A percentile compares a stretch with the other conserved stretches of the same genome.
Evolutionary conservation across 2,888 invertebrate species (phyloP).

Genomic region (Actias luna): DNA sequence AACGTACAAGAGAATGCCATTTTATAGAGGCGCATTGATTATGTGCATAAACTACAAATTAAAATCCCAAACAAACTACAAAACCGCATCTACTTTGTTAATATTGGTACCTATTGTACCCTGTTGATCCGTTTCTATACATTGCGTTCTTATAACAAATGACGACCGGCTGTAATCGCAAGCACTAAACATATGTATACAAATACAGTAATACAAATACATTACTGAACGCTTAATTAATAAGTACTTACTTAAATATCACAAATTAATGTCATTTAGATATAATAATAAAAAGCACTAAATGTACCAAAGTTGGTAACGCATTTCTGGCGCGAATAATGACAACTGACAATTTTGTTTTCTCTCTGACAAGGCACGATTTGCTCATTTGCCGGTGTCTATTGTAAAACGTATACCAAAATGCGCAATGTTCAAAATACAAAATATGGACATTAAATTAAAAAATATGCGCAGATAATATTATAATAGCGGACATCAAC

Average conservation of each 20-base stretch:
- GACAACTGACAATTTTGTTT: conserved; percentile 29
- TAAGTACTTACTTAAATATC: neutral
- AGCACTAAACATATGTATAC: neutral
- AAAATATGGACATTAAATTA: too few relatives aligned
- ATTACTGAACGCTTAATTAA: neutral
- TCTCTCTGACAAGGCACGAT: neutral
- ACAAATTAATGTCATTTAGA: neutral
- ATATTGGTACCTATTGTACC: too few relatives aligned
- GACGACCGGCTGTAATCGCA: neutral
- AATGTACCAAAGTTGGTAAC: too few relatives aligned
- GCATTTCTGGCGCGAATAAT: conserved; percentile 66
- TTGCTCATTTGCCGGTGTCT: neutral
- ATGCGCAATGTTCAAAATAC: neutral
- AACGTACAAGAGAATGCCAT: too few relatives aligned
- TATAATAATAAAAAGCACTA: neutral
- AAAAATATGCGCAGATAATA: too few relatives aligned
- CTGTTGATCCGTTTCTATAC: neutral
- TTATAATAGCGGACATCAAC: too few relatives aligned
- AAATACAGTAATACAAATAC: neutral
- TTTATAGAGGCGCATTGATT: too few relatives aligned
- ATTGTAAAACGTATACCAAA: neutral
- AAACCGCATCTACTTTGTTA: neutral
- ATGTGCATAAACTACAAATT: neutral
- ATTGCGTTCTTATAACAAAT: neutral
- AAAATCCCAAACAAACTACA: too few relatives aligned